Conservation (phyloP, 1,140 invertebrate species). For the Micrasema longulum region DNA sequence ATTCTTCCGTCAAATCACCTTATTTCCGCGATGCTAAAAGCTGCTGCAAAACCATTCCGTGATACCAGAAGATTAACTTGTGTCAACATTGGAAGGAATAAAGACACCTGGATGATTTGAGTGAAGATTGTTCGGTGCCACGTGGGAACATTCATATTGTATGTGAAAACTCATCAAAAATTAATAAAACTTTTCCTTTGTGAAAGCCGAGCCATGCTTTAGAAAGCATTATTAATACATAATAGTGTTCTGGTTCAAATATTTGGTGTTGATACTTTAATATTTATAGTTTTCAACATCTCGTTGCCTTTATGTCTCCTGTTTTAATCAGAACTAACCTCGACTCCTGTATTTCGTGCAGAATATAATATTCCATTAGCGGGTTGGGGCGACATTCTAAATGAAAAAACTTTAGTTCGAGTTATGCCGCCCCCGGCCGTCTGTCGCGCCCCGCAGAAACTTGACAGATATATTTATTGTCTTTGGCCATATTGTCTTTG, state of each 20-base stretch:
- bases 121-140: constrained; percentile 5
- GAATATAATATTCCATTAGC: constrained; percentile 39
- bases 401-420: constrained; percentile 39
- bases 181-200: constrained; percentile 17
- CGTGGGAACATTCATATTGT: constrained; percentile 12
- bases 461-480: constrained; percentile 31
- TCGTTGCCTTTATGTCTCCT: too few species aligned
- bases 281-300: too few species aligned
- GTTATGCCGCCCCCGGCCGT: constrained; percentile 1
- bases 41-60: too few species aligned
- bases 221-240: too few species aligned
- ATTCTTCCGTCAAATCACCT: too few species aligned
- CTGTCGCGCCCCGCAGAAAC: constrained; percentile 21
- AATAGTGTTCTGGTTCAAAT: too few species aligned
- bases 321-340: background rate
- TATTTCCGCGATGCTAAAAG: too few species aligned
- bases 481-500: constrained; percentile 18
- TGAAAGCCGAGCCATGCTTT: too few species aligned
- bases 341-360: background rate
- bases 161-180: constrained; percentile 14
- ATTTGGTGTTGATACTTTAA: too few species aligned
- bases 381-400: constrained; percentile 18
- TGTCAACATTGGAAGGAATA: constrained; percentile 22
- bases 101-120: constrained; percentile 8
- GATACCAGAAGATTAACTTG: constrained; percentile 21